Evolutionary conservation across 2,888 invertebrate species (phyloP).

Genomic region (Mesoligia furuncula): DNA sequence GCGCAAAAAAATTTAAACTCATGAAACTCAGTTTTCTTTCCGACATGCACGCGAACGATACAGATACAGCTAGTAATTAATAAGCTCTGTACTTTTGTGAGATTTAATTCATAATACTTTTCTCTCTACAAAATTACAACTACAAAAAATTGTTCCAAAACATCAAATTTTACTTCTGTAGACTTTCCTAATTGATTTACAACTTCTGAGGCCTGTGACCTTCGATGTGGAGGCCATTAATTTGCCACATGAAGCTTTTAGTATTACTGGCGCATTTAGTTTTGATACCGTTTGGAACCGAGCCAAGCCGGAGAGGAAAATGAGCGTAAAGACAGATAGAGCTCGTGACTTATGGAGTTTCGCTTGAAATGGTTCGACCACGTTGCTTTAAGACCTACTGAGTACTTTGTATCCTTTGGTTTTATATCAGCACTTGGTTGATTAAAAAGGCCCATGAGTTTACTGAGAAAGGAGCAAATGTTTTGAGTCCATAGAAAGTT

Average conservation of each 20-base stretch:
- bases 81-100: neutral
- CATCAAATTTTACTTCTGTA: slow-evolving; percentile 1
- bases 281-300: slow-evolving; percentile 55
- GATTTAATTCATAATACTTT: neutral
- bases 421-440: neutral
- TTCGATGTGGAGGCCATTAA: slow-evolving; percentile 51
- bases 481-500: too few species aligned
- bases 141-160: too few species aligned
- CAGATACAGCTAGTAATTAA: too few species aligned
- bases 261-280: slow-evolving; percentile 58
- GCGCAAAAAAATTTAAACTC: too few species aligned
- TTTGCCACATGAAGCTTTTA: slow-evolving; percentile 57
- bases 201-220: slow-evolving; percentile 39
- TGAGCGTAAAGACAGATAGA: slow-evolving; percentile 62
- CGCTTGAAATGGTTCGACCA: slow-evolving; percentile 49
- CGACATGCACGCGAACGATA: neutral
- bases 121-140: neutral
- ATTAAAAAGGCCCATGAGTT: too few species aligned
- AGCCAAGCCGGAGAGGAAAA: slow-evolving; percentile 54
- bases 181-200: slow-evolving; percentile 44
- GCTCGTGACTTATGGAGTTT: slow-evolving; percentile 54
- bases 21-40: neutral
- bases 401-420: slow-evolving; percentile 9
- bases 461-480: too few species aligned
- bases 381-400: slow-evolving; percentile 22